Evolutionary conservation across 2,888 invertebrate species (phyloP).

Genomic region (Mesorhabditis belari): DNA sequence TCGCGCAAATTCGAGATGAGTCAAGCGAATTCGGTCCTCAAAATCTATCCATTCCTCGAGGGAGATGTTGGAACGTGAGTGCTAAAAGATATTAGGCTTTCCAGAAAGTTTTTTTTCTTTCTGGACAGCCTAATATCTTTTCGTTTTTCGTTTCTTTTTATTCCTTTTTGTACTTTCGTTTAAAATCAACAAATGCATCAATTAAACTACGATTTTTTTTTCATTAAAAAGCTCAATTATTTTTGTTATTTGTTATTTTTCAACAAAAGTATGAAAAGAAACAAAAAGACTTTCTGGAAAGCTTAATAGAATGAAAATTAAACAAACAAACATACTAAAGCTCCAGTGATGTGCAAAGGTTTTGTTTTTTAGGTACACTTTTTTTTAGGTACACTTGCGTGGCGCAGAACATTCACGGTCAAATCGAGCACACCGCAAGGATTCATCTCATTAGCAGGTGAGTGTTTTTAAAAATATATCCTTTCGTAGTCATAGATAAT

Average conservation of each 20-base stretch:
- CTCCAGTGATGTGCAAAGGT: too few species aligned
- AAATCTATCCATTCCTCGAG: constrained; percentile 48
- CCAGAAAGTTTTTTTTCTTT: background rate
- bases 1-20: constrained; percentile 37
- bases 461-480: background rate
- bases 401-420: constrained; percentile 49
- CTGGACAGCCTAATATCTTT: background rate
- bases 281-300: too few species aligned
- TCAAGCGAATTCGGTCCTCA: constrained; percentile 25
- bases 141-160: background rate
- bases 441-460: constrained; percentile 10
- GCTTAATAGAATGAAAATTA: too few species aligned
- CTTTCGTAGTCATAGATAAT: too few species aligned
- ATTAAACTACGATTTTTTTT: background rate
- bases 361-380: background rate
- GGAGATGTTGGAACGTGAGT: constrained; percentile 41
- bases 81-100: background rate
- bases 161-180: too few species aligned
- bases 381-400: constrained; percentile 51
- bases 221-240: background rate
- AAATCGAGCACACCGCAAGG: constrained; percentile 18
- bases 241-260: too few species aligned
- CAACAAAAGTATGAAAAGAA: too few species aligned
- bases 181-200: background rate
- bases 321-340: too few species aligned